Evolutionary conservation across 2,888 invertebrate genomes (phyloP).

Genomic region (Augochlorella aurata): DNA sequence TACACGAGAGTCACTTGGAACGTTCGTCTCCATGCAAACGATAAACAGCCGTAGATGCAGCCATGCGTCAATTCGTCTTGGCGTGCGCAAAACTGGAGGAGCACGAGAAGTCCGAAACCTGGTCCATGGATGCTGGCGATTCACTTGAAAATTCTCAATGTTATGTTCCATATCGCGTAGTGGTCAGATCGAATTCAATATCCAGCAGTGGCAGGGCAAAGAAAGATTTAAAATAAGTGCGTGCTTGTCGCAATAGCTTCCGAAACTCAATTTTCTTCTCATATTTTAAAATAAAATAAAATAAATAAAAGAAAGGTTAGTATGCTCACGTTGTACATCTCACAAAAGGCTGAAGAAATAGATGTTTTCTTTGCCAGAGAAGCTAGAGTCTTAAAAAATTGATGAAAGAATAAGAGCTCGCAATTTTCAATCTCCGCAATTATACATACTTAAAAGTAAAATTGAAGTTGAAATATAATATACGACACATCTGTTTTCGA

Average conservation of each 20-base stretch:
- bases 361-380: too few relatives aligned
- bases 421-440: not conserved
- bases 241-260: not conserved
- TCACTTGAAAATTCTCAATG: not conserved
- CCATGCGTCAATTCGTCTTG: conserved; percentile 41
- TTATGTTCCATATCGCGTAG: too few relatives aligned
- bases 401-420: not conserved
- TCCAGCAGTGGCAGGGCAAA: too few relatives aligned
- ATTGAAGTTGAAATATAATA: not conserved
- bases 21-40: conserved; percentile 8
- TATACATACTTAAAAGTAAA: not conserved
- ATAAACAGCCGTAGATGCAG: conserved; percentile 57
- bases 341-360: too few relatives aligned
- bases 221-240: not conserved
- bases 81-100: not conserved
- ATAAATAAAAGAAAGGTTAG: too few relatives aligned
- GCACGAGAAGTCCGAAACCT: not conserved
- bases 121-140: not conserved
- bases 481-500: not conserved
- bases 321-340: not conserved
- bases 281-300: not conserved
- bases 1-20: not conserved
- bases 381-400: not conserved
- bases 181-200: too few relatives aligned
- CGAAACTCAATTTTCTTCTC: not conserved